These are phyloP conservation scores for Malurus alboscapulatus DNA, from an alignment of 2,113 vertebrate species.

Conservation along the genomic window DNA sequence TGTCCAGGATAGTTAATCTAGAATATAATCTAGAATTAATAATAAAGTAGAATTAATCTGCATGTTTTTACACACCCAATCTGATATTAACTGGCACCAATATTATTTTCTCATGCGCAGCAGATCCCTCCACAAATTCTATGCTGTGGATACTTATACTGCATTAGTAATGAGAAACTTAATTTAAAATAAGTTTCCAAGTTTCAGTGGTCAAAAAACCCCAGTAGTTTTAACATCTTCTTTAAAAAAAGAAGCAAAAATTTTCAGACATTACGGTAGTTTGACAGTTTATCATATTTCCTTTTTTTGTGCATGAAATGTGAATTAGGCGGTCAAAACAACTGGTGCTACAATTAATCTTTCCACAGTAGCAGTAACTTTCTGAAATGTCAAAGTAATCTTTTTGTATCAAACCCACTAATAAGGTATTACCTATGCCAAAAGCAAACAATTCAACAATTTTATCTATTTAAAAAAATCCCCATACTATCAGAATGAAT, in stretches of 20 bases:
- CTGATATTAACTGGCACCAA: neutral
- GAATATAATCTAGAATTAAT: neutral
- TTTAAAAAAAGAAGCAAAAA: neutral
- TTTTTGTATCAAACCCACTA: neutral
- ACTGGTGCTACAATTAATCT: neutral
- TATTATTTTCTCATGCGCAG: neutral
- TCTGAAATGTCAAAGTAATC: neutral
- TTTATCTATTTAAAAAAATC: neutral
- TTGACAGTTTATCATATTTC: neutral
- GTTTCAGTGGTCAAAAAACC: neutral
- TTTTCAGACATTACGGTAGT: neutral
- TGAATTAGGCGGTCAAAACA: slow-evolving; percentile 34
- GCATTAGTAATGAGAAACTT: neutral
- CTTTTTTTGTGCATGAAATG: neutral
- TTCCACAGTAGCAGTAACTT: neutral
- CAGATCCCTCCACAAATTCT: neutral
- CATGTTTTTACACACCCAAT: neutral
- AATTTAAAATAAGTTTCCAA: neutral
- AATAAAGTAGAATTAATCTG: neutral
- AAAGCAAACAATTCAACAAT: neutral
- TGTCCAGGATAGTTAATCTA: neutral
- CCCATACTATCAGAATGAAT: neutral
- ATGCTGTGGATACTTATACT: neutral
- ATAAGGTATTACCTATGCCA: neutral
- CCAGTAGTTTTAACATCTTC: neutral